phyloP scores from a whole-genome alignment of 2,888 invertebrate species.

The Ectemnius continuus region DNA sequence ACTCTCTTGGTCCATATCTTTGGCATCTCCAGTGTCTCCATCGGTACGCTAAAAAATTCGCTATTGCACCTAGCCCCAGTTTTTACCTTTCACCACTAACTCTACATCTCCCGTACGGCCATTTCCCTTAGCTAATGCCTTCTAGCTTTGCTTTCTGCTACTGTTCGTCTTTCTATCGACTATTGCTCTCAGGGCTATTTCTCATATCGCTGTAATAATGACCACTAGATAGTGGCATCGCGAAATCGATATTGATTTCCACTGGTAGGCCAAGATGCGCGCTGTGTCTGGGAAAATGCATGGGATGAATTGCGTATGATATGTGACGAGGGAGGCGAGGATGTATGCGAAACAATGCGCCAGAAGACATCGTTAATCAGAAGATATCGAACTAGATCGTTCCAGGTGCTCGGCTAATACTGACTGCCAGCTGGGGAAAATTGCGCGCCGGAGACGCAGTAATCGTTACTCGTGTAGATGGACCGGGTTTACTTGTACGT shows the following conservation, averaged over 20 bases:
- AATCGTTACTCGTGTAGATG: conserved; percentile 72
- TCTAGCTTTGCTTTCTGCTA: too few relatives aligned
- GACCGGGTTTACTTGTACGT: conserved; percentile 73
- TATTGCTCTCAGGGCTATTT: background rate
- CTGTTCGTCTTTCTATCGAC: background rate
- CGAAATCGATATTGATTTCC: too few relatives aligned
- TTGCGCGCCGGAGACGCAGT: conserved; percentile 74
- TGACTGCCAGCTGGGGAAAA: conserved; percentile 75
- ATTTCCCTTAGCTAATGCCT: too few relatives aligned
- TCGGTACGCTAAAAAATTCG: background rate
- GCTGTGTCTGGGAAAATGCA: too few relatives aligned
- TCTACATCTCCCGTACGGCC: too few relatives aligned
- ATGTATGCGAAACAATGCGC: conserved; percentile 1
- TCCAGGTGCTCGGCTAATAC: conserved; percentile 73
- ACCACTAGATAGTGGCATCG: too few relatives aligned
- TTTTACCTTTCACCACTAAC: too few relatives aligned
- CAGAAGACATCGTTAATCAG: conserved; percentile 31
- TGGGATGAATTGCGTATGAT: too few relatives aligned
- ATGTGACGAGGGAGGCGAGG: background rate
- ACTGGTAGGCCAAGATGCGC: too few relatives aligned
- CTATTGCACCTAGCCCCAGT: background rate
- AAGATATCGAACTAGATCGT: conserved; percentile 67
- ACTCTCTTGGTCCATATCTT: too few relatives aligned
- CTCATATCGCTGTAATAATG: too few relatives aligned
- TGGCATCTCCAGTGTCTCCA: too few relatives aligned